A percentile compares a stretch with the other conserved stretches of the same genome.
Evolutionary conservation across 2,113 vertebrate species (phyloP).

Genomic region (Callospermophilus lateralis): DNA sequence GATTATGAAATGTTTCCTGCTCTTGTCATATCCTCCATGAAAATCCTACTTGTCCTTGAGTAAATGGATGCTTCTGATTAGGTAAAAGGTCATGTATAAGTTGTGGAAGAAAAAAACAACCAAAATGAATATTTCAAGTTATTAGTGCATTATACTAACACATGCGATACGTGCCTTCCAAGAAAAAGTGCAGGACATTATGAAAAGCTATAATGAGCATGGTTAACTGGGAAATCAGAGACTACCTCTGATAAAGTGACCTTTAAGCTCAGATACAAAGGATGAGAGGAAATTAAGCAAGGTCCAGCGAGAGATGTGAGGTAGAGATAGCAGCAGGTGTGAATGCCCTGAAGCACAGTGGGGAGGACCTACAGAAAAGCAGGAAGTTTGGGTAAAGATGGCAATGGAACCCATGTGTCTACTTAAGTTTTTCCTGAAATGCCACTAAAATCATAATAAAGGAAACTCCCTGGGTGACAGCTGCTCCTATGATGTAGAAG

Average conservation of each 20-base stretch:
- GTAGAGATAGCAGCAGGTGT: neutral
- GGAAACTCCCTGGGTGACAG: neutral
- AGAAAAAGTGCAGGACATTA: neutral
- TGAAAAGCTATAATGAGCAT: neutral
- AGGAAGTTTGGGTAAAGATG: neutral
- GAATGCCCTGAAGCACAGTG: neutral
- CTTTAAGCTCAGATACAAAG: slow-evolving; percentile 26
- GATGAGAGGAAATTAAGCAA: neutral
- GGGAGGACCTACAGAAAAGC: neutral
- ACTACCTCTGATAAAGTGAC: neutral
- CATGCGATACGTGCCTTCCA: neutral
- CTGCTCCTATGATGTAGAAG: neutral
- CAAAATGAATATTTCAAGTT: slow-evolving; percentile 11
- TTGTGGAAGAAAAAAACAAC: neutral
- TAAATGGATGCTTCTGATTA: slow-evolving; percentile 43
- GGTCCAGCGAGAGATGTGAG: neutral
- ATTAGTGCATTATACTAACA: neutral
- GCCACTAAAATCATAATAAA: neutral
- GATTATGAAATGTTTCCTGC: neutral
- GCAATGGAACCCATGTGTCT: neutral
- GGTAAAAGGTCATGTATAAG: slow-evolving; percentile 44
- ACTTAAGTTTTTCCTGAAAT: neutral
- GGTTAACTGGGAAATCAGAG: neutral
- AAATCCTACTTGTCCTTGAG: slow-evolving; percentile 29
- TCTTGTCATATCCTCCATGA: slow-evolving; percentile 30